phyloP scores from a whole-genome alignment of 2,888 invertebrate species.

The Gryllus longicercus region DNA sequence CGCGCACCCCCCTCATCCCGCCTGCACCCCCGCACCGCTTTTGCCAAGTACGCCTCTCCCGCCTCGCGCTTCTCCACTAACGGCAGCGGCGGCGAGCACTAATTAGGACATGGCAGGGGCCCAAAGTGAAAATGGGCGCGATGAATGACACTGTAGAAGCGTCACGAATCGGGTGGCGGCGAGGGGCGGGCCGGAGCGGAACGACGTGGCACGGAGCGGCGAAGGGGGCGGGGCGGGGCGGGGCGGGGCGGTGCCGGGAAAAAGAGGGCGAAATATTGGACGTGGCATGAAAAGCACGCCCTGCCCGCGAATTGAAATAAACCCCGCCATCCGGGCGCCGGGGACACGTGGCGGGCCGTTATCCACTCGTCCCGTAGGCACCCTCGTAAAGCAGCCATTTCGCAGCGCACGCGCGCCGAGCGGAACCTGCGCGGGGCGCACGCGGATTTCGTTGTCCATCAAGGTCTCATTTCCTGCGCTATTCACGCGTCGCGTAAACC shows the following conservation, averaged over 20 bases:
- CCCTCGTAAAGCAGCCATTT: no score
- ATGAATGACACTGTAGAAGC: not conserved
- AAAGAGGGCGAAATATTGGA: not conserved
- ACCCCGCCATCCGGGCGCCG: not conserved
- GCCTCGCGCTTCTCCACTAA: not conserved
- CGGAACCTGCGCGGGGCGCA: no score
- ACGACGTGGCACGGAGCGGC: not conserved
- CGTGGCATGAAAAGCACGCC: not conserved
- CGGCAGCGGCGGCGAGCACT: not conserved
- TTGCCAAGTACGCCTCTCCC: not conserved
- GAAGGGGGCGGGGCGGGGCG: not conserved
- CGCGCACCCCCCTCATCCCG: no score
- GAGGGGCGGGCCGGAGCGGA: no score
- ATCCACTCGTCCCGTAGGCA: no score
- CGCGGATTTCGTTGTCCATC: not conserved
- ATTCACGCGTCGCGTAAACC: not conserved
- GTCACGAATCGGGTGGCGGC: no score
- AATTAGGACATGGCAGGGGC: not conserved
- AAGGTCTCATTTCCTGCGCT: not conserved
- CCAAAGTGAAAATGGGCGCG: not conserved
- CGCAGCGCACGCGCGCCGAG: no score
- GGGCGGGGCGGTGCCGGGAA: not conserved
- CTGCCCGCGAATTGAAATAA: not conserved
- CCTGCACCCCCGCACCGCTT: not conserved
- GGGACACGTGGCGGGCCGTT: no score